Conservation (phyloP, 2,113 vertebrate genomes). For the Notechis scutatus region DNA sequence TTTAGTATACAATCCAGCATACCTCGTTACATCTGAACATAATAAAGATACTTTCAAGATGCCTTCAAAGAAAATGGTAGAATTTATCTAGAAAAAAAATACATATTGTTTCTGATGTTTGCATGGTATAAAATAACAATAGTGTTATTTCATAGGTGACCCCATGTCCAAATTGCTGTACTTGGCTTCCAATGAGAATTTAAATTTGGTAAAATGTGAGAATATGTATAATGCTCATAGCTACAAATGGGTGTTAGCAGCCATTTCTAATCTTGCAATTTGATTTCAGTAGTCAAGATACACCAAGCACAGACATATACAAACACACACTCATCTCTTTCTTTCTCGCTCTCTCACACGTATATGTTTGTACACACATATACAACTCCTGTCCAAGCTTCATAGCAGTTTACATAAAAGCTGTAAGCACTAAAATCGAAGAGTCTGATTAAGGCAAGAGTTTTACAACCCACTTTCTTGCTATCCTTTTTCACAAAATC, state of each 20-base stretch:
- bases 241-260: background rate
- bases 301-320: background rate
- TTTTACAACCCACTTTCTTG: conserved; percentile 32
- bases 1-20: background rate
- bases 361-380: background rate
- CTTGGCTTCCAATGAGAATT: background rate
- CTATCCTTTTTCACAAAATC: background rate
- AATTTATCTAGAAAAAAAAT: background rate
- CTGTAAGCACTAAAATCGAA: background rate
- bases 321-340: background rate
- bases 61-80: background rate
- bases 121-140: background rate
- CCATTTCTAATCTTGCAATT: background rate
- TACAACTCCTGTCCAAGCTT: background rate
- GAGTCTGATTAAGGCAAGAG: conserved; percentile 44
- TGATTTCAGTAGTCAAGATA: background rate
- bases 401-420: background rate
- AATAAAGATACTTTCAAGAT: background rate
- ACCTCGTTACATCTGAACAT: background rate
- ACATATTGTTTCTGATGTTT: background rate
- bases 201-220: background rate
- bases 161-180: background rate
- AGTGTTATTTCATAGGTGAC: background rate
- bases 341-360: too few species aligned
- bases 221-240: background rate